phyloP scores from a whole-genome alignment of 2,797 vertebrate species.

The Ammospiza maritima region DNA sequence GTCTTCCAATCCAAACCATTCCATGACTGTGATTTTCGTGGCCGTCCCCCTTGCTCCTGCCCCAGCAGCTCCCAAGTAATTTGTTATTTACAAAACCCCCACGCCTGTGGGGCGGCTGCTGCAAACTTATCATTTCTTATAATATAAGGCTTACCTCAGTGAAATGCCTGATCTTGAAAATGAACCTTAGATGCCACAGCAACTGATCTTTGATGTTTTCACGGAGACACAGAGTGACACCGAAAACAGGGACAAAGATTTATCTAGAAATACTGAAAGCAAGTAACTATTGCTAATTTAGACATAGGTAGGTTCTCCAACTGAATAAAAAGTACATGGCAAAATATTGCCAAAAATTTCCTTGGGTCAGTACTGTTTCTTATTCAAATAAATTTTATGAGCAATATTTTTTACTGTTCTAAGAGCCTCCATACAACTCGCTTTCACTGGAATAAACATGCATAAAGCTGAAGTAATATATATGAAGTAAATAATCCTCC shows the following conservation, averaged over 20 bases:
- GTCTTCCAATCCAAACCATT: neutral
- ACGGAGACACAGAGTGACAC: neutral
- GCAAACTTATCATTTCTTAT: neutral
- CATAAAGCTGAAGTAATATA: neutral
- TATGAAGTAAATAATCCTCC: neutral
- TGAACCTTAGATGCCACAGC: neutral
- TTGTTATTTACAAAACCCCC: neutral
- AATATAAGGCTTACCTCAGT: neutral
- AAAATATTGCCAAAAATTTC: neutral
- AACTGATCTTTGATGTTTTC: neutral
- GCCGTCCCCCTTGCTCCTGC: neutral
- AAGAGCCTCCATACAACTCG: neutral
- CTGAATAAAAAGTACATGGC: neutral
- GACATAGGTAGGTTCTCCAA: neutral
- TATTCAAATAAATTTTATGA: neutral
- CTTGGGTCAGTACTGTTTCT: neutral
- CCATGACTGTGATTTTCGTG: neutral
- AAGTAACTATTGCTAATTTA: neutral
- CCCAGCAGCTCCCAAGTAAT: neutral
- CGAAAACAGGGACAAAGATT: neutral
- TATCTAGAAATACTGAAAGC: neutral
- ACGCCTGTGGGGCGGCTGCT: fast-evolving
- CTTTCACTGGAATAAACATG: neutral
- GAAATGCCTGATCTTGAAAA: neutral
- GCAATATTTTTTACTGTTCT: neutral